Evolutionary conservation across 53 echinoderm and acorn worm species (phyloP).

Genomic region (Apostichopus leukothele): DNA sequence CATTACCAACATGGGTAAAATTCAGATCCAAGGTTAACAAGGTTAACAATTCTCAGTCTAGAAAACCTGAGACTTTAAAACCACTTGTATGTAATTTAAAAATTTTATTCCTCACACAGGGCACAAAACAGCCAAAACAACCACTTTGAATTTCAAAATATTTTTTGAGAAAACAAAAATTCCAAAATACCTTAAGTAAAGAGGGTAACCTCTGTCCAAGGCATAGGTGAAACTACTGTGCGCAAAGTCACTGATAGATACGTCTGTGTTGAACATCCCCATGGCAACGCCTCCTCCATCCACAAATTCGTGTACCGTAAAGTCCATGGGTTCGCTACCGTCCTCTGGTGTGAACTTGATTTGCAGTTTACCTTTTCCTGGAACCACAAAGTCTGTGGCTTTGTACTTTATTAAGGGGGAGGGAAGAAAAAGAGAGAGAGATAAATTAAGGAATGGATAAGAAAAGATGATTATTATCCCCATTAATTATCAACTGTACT

Average conservation of each 20-base stretch:
- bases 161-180: background rate
- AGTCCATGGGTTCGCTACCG: constrained; percentile 68
- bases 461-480: too few species aligned
- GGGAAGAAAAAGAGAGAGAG: too few species aligned
- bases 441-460: too few species aligned
- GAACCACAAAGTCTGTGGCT: constrained; percentile 95
- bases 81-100: too few species aligned
- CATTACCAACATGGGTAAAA: too few species aligned
- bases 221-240: constrained; percentile 78
- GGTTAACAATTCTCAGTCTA: too few species aligned
- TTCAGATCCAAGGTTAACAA: too few species aligned
- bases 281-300: constrained; percentile 96
- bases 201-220: constrained; percentile 68
- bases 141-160: too few species aligned
- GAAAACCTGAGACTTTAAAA: too few species aligned
- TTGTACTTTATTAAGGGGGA: constrained; percentile 62
- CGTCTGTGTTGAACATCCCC: constrained; percentile 98
- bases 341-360: constrained; percentile 79
- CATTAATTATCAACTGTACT: too few species aligned
- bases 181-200: constrained; percentile 71
- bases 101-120: too few species aligned
- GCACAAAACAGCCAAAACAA: too few species aligned
- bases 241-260: constrained; percentile 79
- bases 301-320: constrained; percentile 69
- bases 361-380: constrained; percentile 78